Conservation (phyloP, 2,797 vertebrate genomes). For the Leuciscus waleckii region DNA sequence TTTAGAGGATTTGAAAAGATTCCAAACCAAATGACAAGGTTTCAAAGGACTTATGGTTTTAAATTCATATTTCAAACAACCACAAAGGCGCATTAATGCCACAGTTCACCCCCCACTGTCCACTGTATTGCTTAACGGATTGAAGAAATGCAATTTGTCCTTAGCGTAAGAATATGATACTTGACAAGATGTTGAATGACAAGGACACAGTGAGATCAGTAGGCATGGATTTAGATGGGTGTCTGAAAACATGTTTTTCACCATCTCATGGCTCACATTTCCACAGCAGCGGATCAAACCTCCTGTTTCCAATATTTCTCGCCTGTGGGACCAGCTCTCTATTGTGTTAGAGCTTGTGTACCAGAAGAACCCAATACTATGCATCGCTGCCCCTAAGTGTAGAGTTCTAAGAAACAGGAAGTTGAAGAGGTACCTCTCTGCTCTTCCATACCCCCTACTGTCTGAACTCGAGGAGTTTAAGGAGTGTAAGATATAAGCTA, state of each 20-base stretch:
- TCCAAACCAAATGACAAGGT: constrained; percentile 22
- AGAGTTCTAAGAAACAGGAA: constrained; percentile 34
- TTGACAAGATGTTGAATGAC: constrained; percentile 52
- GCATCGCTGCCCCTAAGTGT: constrained; percentile 16
- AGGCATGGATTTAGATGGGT: constrained; percentile 38
- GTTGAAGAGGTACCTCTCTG: constrained; percentile 47
- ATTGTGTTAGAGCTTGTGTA: constrained; percentile 54
- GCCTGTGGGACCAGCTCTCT: constrained; percentile 28
- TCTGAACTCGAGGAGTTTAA: constrained; percentile 48
- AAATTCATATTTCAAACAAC: constrained; percentile 29
- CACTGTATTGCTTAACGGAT: constrained; percentile 26
- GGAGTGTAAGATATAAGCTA: constrained; percentile 62
- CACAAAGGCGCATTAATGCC: constrained; percentile 10
- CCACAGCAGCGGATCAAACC: constrained; percentile 31
- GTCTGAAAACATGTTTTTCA: constrained; percentile 56
- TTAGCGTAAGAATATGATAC: constrained; percentile 38
- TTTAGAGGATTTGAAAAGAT: constrained; percentile 40
- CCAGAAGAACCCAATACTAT: constrained; percentile 39
- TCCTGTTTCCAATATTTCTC: constrained; percentile 60
- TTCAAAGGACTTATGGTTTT: constrained; percentile 23
- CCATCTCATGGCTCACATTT: constrained; percentile 51
- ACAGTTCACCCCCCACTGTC: constrained; percentile 5
- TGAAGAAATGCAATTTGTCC: constrained; percentile 46
- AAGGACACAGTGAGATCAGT: constrained; percentile 48
- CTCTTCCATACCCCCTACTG: constrained; percentile 39